Base-by-base conservation (phyloP, 2,113 vertebrate species). In the Xiphophorus hellerii region DNA sequence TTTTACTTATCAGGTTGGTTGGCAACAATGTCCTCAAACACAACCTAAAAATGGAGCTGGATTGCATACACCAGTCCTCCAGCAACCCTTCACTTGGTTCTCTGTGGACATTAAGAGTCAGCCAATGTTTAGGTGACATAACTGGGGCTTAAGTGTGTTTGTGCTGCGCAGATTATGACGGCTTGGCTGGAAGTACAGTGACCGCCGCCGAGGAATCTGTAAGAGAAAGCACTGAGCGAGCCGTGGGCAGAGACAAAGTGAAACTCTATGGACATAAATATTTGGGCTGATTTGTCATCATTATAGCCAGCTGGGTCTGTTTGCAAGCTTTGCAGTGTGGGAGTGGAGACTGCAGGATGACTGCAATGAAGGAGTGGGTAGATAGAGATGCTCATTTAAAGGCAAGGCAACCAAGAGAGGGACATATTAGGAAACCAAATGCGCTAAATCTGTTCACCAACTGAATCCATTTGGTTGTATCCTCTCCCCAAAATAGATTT, bases 281-380 rank as follows among this genome's bases (percentile, higher is more conserved):
- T 93, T 93, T 93, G 90, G 89, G 80, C 85, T 91, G 90, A 90
- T 92, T 91, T 93, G 89, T 92, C 91, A 91, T 92, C 88, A 86
- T 90, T 87, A 86, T 44, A 74, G 84, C 89, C 90, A 92, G 89
- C 91, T 90, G 89, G 89, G 84, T 85, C 74, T 39, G 83, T 83
- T 84, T 82, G 87, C 61, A 62, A 66, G 83, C 83, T 66, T 42
- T 82, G 68, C 74, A n/a, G 86, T 81, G 88, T 90, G 87, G 87
- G 90, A 90, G 90, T 82, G 73, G 81, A 87, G 77, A 79, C 79
- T 72, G 79, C 76, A 74, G 78, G 74, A 87, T 80, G 81, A 84
- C 83, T 88, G 73, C 76, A 85, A 76, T 9, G 25, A 72, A 51
- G 62, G 79, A 85, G 88, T 77, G 80, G 81, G 85, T 76, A 79